phyloP scores from a whole-genome alignment of 2,888 invertebrate genomes.

The Sminthurides aquaticus region DNA sequence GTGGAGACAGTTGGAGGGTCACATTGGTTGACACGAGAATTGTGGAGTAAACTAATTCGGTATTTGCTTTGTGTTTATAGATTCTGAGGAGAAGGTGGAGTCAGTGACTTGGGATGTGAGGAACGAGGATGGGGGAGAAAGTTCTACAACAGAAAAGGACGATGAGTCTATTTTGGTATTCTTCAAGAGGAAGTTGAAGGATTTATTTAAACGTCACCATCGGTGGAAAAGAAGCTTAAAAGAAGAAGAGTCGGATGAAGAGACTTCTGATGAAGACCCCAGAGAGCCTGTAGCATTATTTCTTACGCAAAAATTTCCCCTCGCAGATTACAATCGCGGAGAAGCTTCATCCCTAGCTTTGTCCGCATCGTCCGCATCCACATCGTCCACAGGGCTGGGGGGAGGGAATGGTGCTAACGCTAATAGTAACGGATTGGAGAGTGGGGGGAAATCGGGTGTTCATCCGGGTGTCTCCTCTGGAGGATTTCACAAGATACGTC shows the following conservation, averaged over 20 bases:
- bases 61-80: background rate
- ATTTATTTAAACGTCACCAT: slow-evolving; percentile 15
- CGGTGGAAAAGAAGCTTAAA: slow-evolving; percentile 13
- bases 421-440: no score
- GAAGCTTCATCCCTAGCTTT: background rate
- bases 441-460: background rate
- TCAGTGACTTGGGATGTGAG: background rate
- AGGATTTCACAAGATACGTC: slow-evolving; percentile 37
- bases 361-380: slow-evolving; percentile 4
- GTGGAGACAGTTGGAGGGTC: no score
- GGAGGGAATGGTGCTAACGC: background rate
- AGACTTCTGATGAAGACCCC: background rate
- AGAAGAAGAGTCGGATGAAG: slow-evolving; percentile 1
- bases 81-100: background rate
- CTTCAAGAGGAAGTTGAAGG: slow-evolving; percentile 3
- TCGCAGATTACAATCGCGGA: background rate
- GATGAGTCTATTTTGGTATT: slow-evolving; percentile 1
- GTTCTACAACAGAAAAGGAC: background rate
- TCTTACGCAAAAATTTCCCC: background rate
- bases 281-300: slow-evolving; percentile 14
- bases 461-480: slow-evolving; percentile 4
- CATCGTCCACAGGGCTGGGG: background rate
- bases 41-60: background rate
- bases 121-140: background rate
- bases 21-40: no score